Base-by-base conservation (phyloP, 1,140 invertebrate genomes). In the Cylas formicarius region DNA sequence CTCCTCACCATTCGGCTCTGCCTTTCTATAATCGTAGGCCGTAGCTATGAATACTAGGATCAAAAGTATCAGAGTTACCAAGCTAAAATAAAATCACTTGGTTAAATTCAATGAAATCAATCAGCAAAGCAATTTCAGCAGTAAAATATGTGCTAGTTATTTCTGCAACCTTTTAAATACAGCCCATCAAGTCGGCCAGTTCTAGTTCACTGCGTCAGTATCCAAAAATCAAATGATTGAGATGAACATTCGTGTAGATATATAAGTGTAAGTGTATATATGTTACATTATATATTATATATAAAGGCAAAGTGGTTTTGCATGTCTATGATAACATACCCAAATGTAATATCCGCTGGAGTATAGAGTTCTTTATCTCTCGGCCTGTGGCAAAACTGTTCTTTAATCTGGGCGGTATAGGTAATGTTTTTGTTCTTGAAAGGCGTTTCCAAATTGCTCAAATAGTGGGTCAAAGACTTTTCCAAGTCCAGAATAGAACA, bases 401-500 rank as follows among this genome's bases (percentile, higher is more conserved):
- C 34, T 2, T 27, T 40, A 10, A 65, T 63, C 7, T 43, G 55
- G 2, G 67, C 62, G 0, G 53, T 43, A 31, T 72, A 71, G 6
- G 58, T 62, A 0, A 70, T 56, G 10, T 65, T 65, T n/a, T 69
- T 48, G 2, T 66, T 62, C 0, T 63, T 61, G 0, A 67, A 60
- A 18, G 66, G 65, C 4, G 68, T 63, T 14, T 71, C 65, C 29
- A 65, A 65, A 13, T 57, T 62, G 1, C 62, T 50, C 10, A 76
- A 45, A 50, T 73, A 58, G 0, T 65, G 57, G 7, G 65, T 63
- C n/a, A 72, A 56, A 24, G 70, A 55, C 0, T 52, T 51, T 34
- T 70, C 61, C 6, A 76, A 60, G 16, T 74, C 72, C n/a, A 53
- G 32, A 0, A 63, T 40, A 0, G 58, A 50, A 44, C 75, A 77